Base-by-base conservation (phyloP, 2,113 vertebrate genomes). In the Epinephelus cyanopodus region DNA sequence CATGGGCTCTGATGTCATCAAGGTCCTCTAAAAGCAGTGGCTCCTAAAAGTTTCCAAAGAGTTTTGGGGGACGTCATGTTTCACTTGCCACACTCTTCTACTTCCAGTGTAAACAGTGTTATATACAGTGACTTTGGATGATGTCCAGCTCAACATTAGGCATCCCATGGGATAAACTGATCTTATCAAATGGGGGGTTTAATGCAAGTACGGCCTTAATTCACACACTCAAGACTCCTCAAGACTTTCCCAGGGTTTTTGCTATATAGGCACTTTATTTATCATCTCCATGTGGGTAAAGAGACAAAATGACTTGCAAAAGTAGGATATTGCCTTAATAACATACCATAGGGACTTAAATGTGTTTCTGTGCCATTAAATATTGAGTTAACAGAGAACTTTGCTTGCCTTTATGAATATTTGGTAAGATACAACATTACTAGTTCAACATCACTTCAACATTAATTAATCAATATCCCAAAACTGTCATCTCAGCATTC, bases 101-200 rank as follows among this genome's bases (percentile, higher is more conserved):
- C 27, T 12, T n/a, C 15, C 50, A 71, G 54, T 27, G 37, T 50
- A 83, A 80, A 65, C 64, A 48, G 15, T 61, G 45, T 6, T 14
- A n/a, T 63, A 15, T 60, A 47, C 1, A 45, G 45, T 7, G 17
- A 73, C 11, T 45, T 12, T 33, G 42, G 72, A 71, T 2, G 2
- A 14, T 12, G 37, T 74, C 57, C 80, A 76, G 23, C 21, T 15
- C 33, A 53, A 57, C 25, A 52, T 23, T n/a, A 37, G 69, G 23
- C 29, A 17, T 73, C 72, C 57, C 39, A n/a, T 1, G 48, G 72
- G 60, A 72, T 33, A 3, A 2, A 53, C 23, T 48, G 27, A 60
- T 77, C 60, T 63, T 57, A 68, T 79, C 45, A 83, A 73, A 85
- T 25, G 12, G 11, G 25, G 47, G 39, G 4, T 45, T 6, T 14